Percentiles rank a stretch among this genome's conserved stretches.
Evolutionary conservation across 1,140 invertebrate species (phyloP).

Genomic region (Caenorhabditis remanei): DNA sequence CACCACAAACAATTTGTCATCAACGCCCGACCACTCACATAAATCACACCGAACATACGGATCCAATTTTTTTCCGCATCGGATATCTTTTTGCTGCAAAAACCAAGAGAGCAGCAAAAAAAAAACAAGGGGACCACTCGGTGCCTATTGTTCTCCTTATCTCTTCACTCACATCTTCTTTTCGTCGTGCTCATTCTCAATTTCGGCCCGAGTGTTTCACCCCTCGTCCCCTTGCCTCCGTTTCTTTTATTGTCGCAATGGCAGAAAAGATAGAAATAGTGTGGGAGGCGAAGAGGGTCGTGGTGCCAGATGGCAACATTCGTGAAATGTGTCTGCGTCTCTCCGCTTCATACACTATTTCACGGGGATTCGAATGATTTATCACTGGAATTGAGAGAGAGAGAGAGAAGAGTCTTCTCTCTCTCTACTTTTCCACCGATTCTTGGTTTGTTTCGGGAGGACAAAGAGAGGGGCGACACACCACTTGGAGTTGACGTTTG

Average conservation of each 20-base stretch:
- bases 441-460: too few relatives aligned
- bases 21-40: background rate
- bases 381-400: slow-evolving; percentile 47
- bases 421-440: background rate
- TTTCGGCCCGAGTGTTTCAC: too few relatives aligned
- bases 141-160: background rate
- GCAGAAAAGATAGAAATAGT: background rate
- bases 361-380: slow-evolving; percentile 41
- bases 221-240: background rate
- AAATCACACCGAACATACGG: slow-evolving; percentile 21
- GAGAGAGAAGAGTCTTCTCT: background rate
- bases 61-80: background rate
- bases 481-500: too few relatives aligned
- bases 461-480: too few relatives aligned
- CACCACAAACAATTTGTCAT: slow-evolving; percentile 3
- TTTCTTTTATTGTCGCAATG: slow-evolving; percentile 36
- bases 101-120: background rate
- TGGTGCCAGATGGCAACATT: slow-evolving; percentile 46
- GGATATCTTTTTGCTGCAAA: background rate
- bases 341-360: background rate
- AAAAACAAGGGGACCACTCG: background rate
- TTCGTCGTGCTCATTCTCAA: background rate
- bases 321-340: background rate
- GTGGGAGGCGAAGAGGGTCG: background rate
- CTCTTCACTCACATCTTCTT: slow-evolving; percentile 15